phyloP scores from a whole-genome alignment of 2,113 vertebrate genomes.

The Speoplatyrhinus poulsoni region DNA sequence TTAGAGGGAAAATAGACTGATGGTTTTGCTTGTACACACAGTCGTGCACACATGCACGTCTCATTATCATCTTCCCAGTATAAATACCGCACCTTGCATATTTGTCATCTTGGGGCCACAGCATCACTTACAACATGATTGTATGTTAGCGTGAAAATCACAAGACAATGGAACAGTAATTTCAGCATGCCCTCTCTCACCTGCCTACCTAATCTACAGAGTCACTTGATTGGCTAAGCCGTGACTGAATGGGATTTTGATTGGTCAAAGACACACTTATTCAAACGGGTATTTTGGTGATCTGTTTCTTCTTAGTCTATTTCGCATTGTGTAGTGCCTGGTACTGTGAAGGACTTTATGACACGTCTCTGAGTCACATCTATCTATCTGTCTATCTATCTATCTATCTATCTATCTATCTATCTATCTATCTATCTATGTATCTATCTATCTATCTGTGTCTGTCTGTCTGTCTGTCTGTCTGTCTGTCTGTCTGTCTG shows the following conservation, averaged over 20 bases:
- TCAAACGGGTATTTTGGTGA: conserved; percentile 3
- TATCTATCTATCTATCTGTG: too few relatives aligned
- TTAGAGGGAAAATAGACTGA: conserved; percentile 26
- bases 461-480: too few relatives aligned
- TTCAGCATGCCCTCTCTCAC: conserved; percentile 48
- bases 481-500: too few relatives aligned
- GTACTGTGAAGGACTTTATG: too few relatives aligned
- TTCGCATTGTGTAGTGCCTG: too few relatives aligned
- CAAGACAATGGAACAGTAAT: conserved; percentile 56
- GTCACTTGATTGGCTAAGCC: conserved; percentile 56
- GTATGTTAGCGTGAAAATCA: conserved; percentile 58
- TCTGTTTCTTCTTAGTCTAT: too few relatives aligned
- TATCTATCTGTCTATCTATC: too few relatives aligned
- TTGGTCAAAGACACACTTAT: conserved; percentile 45
- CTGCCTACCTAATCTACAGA: conserved; percentile 27
- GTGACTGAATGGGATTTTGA: conserved; percentile 40
- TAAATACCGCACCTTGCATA: conserved; percentile 55
- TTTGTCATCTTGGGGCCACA: conserved; percentile 50
- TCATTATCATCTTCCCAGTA: conserved; percentile 47
- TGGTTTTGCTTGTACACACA: conserved; percentile 18
- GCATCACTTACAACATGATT: conserved; percentile 48
- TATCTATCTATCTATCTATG: too few relatives aligned
- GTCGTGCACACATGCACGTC: neutral
- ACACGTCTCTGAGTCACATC: too few relatives aligned
- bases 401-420: too few relatives aligned